Conservation (phyloP, 1,140 invertebrate species). For the Pogonomyrmex barbatus region DNA sequence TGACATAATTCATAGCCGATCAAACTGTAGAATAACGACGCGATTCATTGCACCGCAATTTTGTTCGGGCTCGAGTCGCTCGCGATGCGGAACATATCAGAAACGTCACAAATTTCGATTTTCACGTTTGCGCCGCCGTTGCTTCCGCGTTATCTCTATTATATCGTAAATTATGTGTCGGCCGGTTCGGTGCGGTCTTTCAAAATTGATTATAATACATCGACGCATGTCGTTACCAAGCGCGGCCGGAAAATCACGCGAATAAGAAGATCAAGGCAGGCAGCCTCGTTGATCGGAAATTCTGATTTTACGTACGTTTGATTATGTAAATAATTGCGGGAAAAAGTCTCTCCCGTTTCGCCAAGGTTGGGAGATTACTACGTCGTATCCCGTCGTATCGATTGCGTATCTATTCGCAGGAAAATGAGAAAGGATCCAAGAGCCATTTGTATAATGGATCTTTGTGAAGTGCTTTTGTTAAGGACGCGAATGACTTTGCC, state of each 20-base stretch:
- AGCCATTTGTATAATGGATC: neutral
- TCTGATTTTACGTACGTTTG: neutral
- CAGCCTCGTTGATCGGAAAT: conserved; percentile 2
- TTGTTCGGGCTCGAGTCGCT: conserved; percentile 29
- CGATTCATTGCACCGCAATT: conserved; percentile 39
- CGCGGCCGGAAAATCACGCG: conserved; percentile 17
- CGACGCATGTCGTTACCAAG: conserved; percentile 25
- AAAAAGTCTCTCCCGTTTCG: neutral
- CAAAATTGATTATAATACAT: conserved; percentile 51
- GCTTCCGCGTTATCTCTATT: conserved; percentile 29
- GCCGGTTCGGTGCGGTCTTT: conserved; percentile 20
- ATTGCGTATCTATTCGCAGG: neutral
- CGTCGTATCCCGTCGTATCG: neutral
- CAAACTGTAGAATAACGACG: conserved; percentile 26
- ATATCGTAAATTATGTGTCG: conserved; percentile 61
- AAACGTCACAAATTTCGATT: conserved; percentile 58
- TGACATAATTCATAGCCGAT: conserved; percentile 60
- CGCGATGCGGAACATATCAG: conserved; percentile 51
- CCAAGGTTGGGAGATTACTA: neutral
- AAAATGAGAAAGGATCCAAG: neutral
- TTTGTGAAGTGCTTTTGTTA: neutral
- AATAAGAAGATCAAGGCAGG: neutral
- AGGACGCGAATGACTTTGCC: conserved; percentile 8
- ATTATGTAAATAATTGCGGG: neutral
- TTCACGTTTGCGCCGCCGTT: conserved; percentile 38